Base-by-base conservation (phyloP, 2,888 invertebrate genomes). In the Dastarcus helophoroides region DNA sequence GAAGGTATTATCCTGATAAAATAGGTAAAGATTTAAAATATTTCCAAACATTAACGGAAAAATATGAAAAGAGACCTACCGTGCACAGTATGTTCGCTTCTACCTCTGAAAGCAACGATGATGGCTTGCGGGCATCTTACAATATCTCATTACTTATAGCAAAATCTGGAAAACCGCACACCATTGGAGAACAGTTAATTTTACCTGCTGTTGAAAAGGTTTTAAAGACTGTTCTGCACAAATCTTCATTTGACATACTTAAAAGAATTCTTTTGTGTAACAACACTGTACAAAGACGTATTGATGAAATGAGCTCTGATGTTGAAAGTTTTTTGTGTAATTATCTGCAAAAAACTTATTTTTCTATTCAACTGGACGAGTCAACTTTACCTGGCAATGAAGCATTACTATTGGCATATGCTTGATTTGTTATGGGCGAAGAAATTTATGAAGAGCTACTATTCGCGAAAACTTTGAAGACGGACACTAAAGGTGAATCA, bases 341-440 rank as follows among this genome's bases (percentile, higher is more conserved):
- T 46, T 43, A 44, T 46, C 27, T 48, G 37, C 37, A 50, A 39
- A 50, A 43, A 26, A 42, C 35, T 34, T 38, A 53, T 41, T 54
- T 56, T 38, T 58, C 50, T 46, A 47, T 56, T 25, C 51, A 58
- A 40, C 48, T 57, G 41, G 53, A 55, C 43, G 51, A 58, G 42
- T 51, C 51, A 40, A 53, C 50, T 39, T 50, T 49, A 47, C 45
- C 48, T 31, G 42, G 36, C 33, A 50, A 51, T 49, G 48, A 44
- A 50, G 45, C 46, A 43, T 43, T 51, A 40, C 47, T 54, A 39
- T 17, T 17, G 19, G 44, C 48, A 44, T 52, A 54, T 45, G 49
- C 55, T 36, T 40, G 45, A 17, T 53, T 50, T 48, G 71, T 48
- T 76, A 62, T 62, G 44, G 43, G 47, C 33, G 33, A 55, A 51